A percentile compares a stretch with the other conserved stretches of the same genome.
phyloP scores from a whole-genome alignment of 2,888 invertebrate species.

The Ganaspis brasiliensis region DNA sequence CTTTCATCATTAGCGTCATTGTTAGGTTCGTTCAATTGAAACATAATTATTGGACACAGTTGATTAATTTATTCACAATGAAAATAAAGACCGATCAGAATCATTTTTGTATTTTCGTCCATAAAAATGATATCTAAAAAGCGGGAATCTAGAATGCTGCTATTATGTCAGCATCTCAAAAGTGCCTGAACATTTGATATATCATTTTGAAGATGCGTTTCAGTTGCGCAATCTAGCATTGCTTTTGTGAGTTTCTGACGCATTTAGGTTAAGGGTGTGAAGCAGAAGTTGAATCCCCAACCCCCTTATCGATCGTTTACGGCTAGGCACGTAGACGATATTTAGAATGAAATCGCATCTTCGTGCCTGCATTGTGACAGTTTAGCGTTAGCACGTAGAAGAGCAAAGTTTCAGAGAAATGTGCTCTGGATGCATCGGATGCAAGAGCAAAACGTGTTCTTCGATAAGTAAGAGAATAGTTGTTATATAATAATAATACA shows the following conservation, averaged over 20 bases:
- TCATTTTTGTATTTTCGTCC: too few relatives aligned
- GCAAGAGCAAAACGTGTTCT: slow-evolving; percentile 17
- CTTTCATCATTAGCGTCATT: too few relatives aligned
- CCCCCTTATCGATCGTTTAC: slow-evolving; percentile 29
- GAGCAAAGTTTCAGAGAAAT: slow-evolving; percentile 31
- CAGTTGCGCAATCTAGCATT: slow-evolving; percentile 29
- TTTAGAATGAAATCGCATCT: slow-evolving; percentile 35
- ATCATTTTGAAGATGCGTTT: slow-evolving; percentile 1
- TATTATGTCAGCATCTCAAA: not conserved
- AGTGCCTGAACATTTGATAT: not conserved
- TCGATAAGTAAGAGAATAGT: slow-evolving; percentile 10
- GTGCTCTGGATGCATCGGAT: not conserved
- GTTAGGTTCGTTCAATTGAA: too few relatives aligned
- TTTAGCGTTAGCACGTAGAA: slow-evolving; percentile 24
- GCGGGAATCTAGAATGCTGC: not conserved
- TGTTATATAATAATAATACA: slow-evolving; percentile 25
- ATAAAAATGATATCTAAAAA: not conserved
- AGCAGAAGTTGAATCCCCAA: slow-evolving; percentile 5
- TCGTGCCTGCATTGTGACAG: slow-evolving; percentile 30
- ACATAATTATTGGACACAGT: too few relatives aligned
- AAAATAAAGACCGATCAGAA: too few relatives aligned
- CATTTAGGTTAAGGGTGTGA: slow-evolving; percentile 35
- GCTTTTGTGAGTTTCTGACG: slow-evolving; percentile 11
- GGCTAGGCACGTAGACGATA: slow-evolving; percentile 36
- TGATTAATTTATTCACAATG: too few relatives aligned